Percentiles rank a stretch among this genome's conserved stretches.
phyloP scores from a whole-genome alignment of 2,888 invertebrate genomes.

The Sicus ferrugineus region DNA sequence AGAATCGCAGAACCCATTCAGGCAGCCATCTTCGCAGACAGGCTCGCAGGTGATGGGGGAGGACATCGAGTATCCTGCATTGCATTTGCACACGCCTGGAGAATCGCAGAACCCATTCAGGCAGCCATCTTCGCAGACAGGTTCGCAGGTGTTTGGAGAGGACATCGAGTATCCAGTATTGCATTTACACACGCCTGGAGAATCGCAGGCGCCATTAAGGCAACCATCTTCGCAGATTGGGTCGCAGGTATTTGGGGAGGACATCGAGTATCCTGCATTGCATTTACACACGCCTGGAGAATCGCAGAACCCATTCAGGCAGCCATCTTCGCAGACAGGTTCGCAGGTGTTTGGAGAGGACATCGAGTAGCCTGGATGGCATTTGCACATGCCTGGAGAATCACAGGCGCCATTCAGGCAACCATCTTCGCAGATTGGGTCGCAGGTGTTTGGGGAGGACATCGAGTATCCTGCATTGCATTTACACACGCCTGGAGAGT shows the following conservation, averaged over 20 bases:
- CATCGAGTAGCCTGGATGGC: conserved; percentile 44
- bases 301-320: conserved; percentile 56
- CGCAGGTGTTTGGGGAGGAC: conserved; percentile 14
- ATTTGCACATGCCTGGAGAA: conserved; percentile 51
- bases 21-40: conserved; percentile 51
- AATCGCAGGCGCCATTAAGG: conserved; percentile 72
- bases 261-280: conserved; percentile 41
- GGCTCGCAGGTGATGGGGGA: conserved; percentile 61
- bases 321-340: conserved; percentile 38
- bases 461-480: conserved; percentile 35
- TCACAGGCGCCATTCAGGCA: conserved; percentile 54
- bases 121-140: conserved; percentile 40
- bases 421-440: conserved; percentile 29
- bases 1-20: conserved; percentile 54
- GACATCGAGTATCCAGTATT: conserved; percentile 68
- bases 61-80: conserved; percentile 44
- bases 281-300: conserved; percentile 53
- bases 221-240: conserved; percentile 66
- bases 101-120: conserved; percentile 56
- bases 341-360: conserved; percentile 40
- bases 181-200: conserved; percentile 75
- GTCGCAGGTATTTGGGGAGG: conserved; percentile 25
- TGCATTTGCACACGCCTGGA: conserved; percentile 63
- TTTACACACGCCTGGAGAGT: conserved; percentile 15
- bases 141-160: conserved; percentile 38